These are phyloP conservation scores for Irena cyanogastra DNA, from an alignment of 2,113 vertebrate genomes.

Conservation along the genomic window DNA sequence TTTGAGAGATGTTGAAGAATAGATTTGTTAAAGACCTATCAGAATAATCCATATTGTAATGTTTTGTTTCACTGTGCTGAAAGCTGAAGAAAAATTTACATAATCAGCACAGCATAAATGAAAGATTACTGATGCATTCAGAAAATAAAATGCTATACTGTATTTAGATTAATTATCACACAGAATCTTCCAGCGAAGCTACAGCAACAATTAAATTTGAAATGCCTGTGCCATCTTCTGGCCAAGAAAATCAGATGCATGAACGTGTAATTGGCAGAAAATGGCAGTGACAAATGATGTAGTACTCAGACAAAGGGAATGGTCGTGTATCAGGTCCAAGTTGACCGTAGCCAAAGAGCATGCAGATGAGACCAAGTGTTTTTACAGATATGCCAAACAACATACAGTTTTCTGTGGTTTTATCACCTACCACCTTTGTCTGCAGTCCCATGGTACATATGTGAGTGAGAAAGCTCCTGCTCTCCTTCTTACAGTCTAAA, in stretches of 20 bases:
- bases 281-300: neutral
- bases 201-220: constrained; percentile 31
- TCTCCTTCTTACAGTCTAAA: neutral
- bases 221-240: constrained; percentile 52
- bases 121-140: neutral
- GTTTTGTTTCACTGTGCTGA: neutral
- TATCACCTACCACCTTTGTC: neutral
- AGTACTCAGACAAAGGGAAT: neutral
- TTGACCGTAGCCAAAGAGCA: neutral
- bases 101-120: neutral
- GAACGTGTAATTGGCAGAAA: neutral
- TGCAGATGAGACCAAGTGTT: neutral
- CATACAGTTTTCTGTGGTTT: neutral
- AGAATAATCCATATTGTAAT: neutral
- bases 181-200: neutral
- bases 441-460: neutral
- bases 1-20: neutral
- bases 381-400: neutral
- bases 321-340: neutral
- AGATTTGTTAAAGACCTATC: neutral
- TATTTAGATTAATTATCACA: neutral
- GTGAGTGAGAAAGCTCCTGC: neutral
- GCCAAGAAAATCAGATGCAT: constrained; percentile 10
- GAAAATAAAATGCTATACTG: neutral
- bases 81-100: neutral